These are phyloP conservation scores for Callopanchax toddi DNA, from an alignment of 2,113 vertebrate genomes.

Conservation along the genomic window DNA sequence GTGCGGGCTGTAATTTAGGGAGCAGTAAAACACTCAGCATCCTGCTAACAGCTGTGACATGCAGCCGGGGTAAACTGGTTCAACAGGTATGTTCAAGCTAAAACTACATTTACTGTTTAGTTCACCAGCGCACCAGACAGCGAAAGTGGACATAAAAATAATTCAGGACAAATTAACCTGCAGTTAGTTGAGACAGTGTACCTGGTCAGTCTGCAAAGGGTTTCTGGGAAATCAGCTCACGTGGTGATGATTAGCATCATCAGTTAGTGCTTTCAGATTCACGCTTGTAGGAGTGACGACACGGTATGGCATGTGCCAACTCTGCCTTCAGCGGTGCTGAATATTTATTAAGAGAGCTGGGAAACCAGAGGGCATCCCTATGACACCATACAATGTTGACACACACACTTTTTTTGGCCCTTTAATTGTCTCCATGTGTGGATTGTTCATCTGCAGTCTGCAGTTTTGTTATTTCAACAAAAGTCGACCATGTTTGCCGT, in stretches of 20 bases:
- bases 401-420: conserved; percentile 18
- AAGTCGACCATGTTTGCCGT: conserved; percentile 32
- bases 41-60: neutral
- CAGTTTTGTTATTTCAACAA: conserved; percentile 50
- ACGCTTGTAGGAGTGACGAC: conserved; percentile 35
- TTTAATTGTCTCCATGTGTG: conserved; percentile 22
- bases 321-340: conserved; percentile 21
- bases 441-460: conserved; percentile 40
- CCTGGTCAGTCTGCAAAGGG: conserved; percentile 8
- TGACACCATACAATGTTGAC: conserved; percentile 15
- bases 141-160: neutral
- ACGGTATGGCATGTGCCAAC: conserved; percentile 31
- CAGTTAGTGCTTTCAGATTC: conserved; percentile 23
- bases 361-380: conserved; percentile 23
- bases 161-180: conserved; percentile 4
- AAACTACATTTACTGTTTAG: neutral
- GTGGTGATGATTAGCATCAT: conserved; percentile 46
- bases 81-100: neutral
- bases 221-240: conserved; percentile 36
- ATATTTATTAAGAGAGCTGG: conserved; percentile 14
- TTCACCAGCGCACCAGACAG: neutral
- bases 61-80: conserved; percentile 2
- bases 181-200: conserved; percentile 1
- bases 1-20: neutral
- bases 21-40: neutral